Base-by-base conservation (phyloP, 2,888 invertebrate species). In the Conchocele bisecta region DNA sequence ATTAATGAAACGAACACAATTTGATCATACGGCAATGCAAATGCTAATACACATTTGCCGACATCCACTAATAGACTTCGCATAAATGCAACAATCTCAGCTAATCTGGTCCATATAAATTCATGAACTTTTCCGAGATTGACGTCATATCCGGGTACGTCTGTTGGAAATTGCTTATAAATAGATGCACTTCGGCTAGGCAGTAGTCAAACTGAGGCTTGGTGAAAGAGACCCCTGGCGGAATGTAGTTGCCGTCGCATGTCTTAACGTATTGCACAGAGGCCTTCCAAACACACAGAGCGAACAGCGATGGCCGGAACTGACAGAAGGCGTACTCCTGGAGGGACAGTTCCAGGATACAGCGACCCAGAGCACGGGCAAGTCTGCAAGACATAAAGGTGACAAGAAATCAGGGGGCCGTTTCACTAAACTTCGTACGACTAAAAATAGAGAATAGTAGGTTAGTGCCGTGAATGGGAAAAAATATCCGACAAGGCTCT, bases 291-390 rank as follows among this genome's bases (percentile, higher is more conserved):
- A 81, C 74, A 73, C 83, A 82, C n/a, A 85, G 65, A 0, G 85
- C 85, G 29, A 87, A 60, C 44, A 86, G 66, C 0, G 87, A 87
- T 2, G 87, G 85, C 9, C 71, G 73, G 26, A 73, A 82, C 60
- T 85, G 86, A 39, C 80, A 78, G n/a, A 86, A 68, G 1, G 81
- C 75, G 64, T 88, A 88, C 61, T 86, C 85, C 42, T 83, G 84
- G 5, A 88, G 72, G 2, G 81, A 75, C n/a, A 86, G 70, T 64
- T 87, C 85, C 54, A 86, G 57, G 0, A 85, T 31, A 67, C 79
- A 83, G 6, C 84, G 67, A 3, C 83, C 81, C 11, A 82, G 58
- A 1, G 79, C 76, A 29, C 83, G 71, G 7, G 83, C 75, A 61
- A 83, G 73, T 66, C 84, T 85, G 73, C 33, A 79, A 76, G 24